These are phyloP conservation scores for Sylvietta virens DNA, from an alignment of 2,113 vertebrate species.

Conservation along the genomic window DNA sequence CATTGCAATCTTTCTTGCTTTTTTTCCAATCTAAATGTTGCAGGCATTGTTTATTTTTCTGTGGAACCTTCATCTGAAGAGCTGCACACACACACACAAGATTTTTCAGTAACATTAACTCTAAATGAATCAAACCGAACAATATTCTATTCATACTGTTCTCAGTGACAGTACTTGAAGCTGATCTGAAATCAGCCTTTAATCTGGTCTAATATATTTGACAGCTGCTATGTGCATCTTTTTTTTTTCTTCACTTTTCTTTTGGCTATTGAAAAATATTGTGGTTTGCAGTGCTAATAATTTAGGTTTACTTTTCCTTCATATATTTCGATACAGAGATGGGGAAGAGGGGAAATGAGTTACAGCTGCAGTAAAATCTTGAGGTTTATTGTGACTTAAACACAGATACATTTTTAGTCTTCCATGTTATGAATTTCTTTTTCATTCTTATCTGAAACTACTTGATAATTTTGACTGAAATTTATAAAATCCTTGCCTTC, in stretches of 20 bases:
- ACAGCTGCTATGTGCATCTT: not conserved
- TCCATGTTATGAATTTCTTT: not conserved
- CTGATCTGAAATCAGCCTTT: not conserved
- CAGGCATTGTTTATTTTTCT: slow-evolving; percentile 25
- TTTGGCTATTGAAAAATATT: slow-evolving; percentile 23
- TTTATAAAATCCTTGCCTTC: not conserved
- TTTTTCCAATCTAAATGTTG: slow-evolving; percentile 8
- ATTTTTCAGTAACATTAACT: not conserved
- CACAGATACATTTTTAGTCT: not conserved
- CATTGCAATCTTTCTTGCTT: not conserved
- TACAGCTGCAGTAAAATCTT: slow-evolving; percentile 33
- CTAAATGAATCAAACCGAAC: not conserved
- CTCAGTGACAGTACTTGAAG: not conserved
- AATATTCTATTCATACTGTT: not conserved
- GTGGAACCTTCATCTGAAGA: not conserved
- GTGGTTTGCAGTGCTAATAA: slow-evolving; percentile 36
- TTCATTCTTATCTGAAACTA: not conserved
- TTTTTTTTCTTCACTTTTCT: not conserved
- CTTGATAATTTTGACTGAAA: not conserved
- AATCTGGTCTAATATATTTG: slow-evolving; percentile 3
- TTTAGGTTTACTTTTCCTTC: not conserved
- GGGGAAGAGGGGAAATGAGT: slow-evolving; percentile 4
- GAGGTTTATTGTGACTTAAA: not conserved
- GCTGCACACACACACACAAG: not conserved
- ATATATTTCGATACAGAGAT: not conserved